Evolutionary conservation across 1,140 invertebrate genomes (phyloP), one percentile per base, ranked within the genome.

Genomic region (Dryas iulia): DNA sequence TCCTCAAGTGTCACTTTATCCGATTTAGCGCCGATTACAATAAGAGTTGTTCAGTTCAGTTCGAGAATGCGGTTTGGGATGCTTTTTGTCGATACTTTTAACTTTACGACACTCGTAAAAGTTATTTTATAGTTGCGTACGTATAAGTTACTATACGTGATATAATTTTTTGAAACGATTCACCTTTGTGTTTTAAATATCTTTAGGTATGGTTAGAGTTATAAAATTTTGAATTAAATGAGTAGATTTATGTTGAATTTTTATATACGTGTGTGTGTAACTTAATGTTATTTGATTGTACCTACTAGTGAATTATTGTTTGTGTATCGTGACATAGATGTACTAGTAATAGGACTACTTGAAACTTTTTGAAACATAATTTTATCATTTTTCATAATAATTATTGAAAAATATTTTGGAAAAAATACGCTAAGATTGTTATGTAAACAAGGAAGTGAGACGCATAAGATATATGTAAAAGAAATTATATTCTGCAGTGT

Each of bases 1-100:
- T 82, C 66, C 79, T 81, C 81, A 79, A 87, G 85, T 84, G 82
- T 74, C 74, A 66, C 75, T 77, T 84, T 83, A 89, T 87, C 86
- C 85, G 87, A 88, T 88, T 88, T 88, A 71, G 76, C 66, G 68
- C 65, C 79, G 84, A 89, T 89, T 89, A 86, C 83, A 86, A 84
- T 87, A 78, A 87, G 81, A 80, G 83, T 75, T 74, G 78, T 83
- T 75, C 64, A 82, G 78, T 83, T 75, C 64, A 82, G 74, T 73
- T 74, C 60, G 59, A 63, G 69, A 66, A 71, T 81, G 73, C 57
- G 70, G 68, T 80, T 79, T 76, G 52, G 69, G 69, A 70, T 47
- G 59, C 61, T 68, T 66, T 74, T 74, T 68, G 60, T 59, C 12
- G 67, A 66, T 66, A 70, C 64, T 63, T 68, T 68, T 31, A 63